Evolutionary conservation across 2,113 vertebrate species (phyloP).

Genomic region (Ageneiosus marmoratus): DNA sequence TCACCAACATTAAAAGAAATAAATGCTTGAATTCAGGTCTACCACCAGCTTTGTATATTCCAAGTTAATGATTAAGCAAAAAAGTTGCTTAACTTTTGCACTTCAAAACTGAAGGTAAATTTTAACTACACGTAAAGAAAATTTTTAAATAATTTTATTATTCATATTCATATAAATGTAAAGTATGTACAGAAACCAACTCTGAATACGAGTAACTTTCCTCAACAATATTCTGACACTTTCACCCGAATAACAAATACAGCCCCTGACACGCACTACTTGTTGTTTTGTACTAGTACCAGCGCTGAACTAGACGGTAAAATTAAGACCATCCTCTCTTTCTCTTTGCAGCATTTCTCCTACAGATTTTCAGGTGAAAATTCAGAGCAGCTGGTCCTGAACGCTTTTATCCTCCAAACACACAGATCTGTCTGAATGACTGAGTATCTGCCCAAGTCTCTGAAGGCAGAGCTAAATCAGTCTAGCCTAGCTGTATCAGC

Average conservation of each 20-base stretch:
- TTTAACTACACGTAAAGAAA: not conserved
- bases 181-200: not conserved
- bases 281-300: not conserved
- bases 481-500: not conserved
- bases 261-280: not conserved
- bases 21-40: too few relatives aligned
- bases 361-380: not conserved
- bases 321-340: not conserved
- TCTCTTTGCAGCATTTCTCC: too few relatives aligned
- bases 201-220: constrained; percentile 3
- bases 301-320: not conserved
- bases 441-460: constrained; percentile 10
- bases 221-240: too few relatives aligned
- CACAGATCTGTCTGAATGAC: not conserved
- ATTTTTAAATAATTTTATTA: too few relatives aligned
- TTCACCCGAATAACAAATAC: too few relatives aligned
- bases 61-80: too few relatives aligned
- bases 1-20: too few relatives aligned
- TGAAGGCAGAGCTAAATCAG: constrained; percentile 12
- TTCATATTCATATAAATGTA: not conserved
- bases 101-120: not conserved
- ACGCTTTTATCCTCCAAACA: too few relatives aligned
- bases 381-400: too few relatives aligned
- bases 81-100: too few relatives aligned
- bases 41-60: too few relatives aligned